Conservation (phyloP, 2,797 vertebrate species). For the Clarias laeviceps region DNA sequence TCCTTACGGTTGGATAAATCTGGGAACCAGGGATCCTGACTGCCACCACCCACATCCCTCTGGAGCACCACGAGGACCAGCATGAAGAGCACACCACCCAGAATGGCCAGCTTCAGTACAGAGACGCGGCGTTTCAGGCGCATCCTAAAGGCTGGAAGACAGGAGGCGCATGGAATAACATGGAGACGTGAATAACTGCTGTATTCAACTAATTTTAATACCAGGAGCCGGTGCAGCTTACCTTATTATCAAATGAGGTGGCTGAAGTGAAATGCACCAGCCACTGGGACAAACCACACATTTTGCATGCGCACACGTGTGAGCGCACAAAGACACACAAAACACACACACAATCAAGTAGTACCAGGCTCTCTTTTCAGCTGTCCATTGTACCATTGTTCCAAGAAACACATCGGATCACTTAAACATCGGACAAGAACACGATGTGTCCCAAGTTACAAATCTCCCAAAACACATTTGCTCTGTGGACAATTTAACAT, state of each 20-base stretch:
- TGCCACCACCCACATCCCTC: conserved; percentile 70
- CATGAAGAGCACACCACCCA: conserved; percentile 80
- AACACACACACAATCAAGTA: neutral
- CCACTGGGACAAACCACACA: neutral
- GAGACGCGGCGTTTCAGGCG: conserved; percentile 79
- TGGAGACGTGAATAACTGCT: too few relatives aligned
- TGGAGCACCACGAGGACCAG: conserved; percentile 85
- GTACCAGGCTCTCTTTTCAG: conserved; percentile 14
- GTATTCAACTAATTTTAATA: neutral
- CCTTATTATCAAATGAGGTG: too few relatives aligned
- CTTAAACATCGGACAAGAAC: neutral
- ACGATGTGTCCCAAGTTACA: neutral
- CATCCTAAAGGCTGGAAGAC: conserved; percentile 68
- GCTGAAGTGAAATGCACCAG: neutral
- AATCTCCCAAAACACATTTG: neutral
- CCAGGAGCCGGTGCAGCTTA: neutral
- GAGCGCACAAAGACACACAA: neutral
- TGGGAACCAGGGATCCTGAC: conserved; percentile 84
- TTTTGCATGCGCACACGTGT: neutral
- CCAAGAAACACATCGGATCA: neutral
- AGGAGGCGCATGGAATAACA: neutral
- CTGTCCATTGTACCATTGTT: conserved; percentile 12
- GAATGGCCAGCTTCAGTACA: conserved; percentile 79
- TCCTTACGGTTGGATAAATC: conserved; percentile 83
- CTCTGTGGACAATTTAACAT: neutral